These are phyloP conservation scores for Dicyrtoma fusca DNA, from an alignment of 2,888 invertebrate genomes.

Conservation along the genomic window DNA sequence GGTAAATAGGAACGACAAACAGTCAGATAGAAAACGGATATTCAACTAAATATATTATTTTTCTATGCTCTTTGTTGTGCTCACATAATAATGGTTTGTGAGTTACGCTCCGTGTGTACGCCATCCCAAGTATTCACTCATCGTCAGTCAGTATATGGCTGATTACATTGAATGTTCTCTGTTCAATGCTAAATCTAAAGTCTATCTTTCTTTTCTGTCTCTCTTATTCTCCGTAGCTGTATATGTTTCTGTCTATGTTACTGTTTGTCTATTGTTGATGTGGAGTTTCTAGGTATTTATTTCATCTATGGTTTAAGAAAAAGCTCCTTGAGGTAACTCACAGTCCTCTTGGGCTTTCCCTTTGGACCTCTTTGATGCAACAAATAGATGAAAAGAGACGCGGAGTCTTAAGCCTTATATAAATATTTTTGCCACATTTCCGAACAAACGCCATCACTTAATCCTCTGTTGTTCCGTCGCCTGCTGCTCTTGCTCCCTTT, in stretches of 20 bases:
- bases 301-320: constrained; percentile 21
- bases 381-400: constrained; percentile 33
- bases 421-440: constrained; percentile 33
- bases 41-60: constrained; percentile 39
- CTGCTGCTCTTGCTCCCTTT: not conserved
- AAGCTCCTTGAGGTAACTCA: constrained; percentile 28
- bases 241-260: constrained; percentile 12
- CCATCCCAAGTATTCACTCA: constrained; percentile 8
- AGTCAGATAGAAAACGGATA: constrained; percentile 31
- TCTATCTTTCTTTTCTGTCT: constrained; percentile 19
- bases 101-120: constrained; percentile 21
- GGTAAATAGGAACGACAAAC: constrained; percentile 32
- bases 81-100: constrained; percentile 32
- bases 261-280: constrained; percentile 26
- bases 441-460: constrained; percentile 26
- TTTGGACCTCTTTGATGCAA: constrained; percentile 5
- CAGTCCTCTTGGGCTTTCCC: constrained; percentile 24
- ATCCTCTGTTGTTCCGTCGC: constrained; percentile 24
- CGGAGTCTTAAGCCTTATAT: constrained; percentile 24
- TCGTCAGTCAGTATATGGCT: constrained; percentile 28
- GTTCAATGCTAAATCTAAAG: constrained; percentile 31
- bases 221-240: not conserved
- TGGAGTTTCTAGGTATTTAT: constrained; percentile 30
- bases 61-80: constrained; percentile 26
- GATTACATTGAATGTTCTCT: constrained; percentile 34